Evolutionary conservation across 2,113 vertebrate species (phyloP).

Genomic region (Lethenteron camtschaticum): DNA sequence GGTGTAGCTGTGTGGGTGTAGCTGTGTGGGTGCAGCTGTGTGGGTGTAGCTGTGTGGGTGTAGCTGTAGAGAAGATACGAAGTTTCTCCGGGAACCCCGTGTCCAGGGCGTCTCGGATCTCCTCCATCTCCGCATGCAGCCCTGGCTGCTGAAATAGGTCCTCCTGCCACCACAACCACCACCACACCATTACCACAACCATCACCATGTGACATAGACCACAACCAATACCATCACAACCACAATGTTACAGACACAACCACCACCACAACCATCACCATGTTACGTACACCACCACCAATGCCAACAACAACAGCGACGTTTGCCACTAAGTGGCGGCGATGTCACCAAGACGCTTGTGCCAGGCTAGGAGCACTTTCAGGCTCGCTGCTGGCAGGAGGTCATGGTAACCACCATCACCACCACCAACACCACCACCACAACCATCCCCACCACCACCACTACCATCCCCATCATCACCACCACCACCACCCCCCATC

Average conservation of each 20-base stretch:
- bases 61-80: slow-evolving; percentile 43
- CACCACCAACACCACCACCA: background rate
- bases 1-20: slow-evolving; percentile 6
- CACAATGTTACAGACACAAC: slow-evolving; percentile 8
- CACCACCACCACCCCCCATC: too few species aligned
- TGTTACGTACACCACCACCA: too few species aligned
- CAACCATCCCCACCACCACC: too few species aligned
- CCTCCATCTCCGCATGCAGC: slow-evolving; percentile 57
- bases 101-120: slow-evolving; percentile 75
- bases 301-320: too few species aligned
- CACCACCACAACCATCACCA: background rate
- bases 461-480: too few species aligned
- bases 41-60: too few species aligned
- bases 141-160: slow-evolving; percentile 92
- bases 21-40: background rate
- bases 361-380: too few species aligned
- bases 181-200: background rate
- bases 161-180: slow-evolving; percentile 28
- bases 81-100: slow-evolving; percentile 50
- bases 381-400: too few species aligned
- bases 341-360: too few species aligned
- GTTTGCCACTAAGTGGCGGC: too few species aligned
- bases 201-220: background rate
- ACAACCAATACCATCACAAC: too few species aligned
- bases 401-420: too few species aligned